A percentile compares a stretch with the other conserved stretches of the same genome.
Conservation (phyloP, 53 echinoderm and acorn worm genomes). For the Paracentrotus lividus region DNA sequence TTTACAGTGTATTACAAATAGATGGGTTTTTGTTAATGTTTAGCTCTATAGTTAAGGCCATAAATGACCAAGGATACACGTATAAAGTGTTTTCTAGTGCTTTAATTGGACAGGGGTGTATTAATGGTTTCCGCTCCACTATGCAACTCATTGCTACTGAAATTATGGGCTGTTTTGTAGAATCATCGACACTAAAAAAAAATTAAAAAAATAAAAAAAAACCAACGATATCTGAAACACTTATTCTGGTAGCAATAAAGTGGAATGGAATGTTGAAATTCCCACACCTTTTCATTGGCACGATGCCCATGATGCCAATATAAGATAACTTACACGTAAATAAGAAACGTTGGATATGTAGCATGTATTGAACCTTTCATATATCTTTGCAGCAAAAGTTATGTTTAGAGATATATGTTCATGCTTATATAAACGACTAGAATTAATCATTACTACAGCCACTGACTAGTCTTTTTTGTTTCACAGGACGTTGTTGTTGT, state of each 20-base stretch:
- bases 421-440: too few relatives aligned
- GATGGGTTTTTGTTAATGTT: conserved; percentile 8
- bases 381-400: too few relatives aligned
- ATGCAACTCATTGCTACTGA: neutral
- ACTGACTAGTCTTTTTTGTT: too few relatives aligned
- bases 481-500: too few relatives aligned
- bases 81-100: neutral
- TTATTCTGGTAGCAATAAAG: neutral
- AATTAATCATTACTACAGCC: too few relatives aligned
- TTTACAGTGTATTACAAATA: neutral
- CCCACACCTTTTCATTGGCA: neutral
- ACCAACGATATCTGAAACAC: too few relatives aligned
- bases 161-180: neutral
- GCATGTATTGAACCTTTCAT: too few relatives aligned
- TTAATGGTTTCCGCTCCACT: conserved; percentile 6
- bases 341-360: too few relatives aligned
- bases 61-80: neutral
- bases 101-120: neutral
- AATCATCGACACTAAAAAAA: neutral
- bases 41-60: neutral
- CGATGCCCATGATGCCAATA: too few relatives aligned
- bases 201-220: too few relatives aligned
- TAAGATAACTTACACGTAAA: too few relatives aligned
- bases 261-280: neutral
- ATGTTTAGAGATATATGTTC: too few relatives aligned